Percentiles rank a stretch among this genome's conserved stretches.
Conservation (phyloP, 2,888 invertebrate species). For the Nasonovia ribisnigri region DNA sequence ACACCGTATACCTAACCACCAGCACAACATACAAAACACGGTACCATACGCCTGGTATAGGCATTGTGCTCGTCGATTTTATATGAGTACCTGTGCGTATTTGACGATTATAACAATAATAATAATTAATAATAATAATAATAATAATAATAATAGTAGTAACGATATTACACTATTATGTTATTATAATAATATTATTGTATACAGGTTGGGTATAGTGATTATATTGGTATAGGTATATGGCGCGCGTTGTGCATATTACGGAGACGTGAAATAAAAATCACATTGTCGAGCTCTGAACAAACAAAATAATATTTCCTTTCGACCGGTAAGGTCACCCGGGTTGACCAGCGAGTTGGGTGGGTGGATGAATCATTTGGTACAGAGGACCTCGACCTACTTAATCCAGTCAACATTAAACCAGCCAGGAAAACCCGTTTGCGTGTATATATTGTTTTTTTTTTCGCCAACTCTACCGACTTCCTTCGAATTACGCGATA, state of each 20-base stretch:
- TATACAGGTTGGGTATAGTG: neutral
- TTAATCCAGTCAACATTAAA: conserved; percentile 64
- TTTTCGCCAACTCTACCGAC: conserved; percentile 55
- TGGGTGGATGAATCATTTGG: conserved; percentile 64
- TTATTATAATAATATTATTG: neutral
- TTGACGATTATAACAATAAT: neutral
- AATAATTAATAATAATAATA: neutral
- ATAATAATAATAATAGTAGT: neutral
- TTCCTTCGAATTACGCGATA: conserved; percentile 63
- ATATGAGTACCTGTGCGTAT: neutral
- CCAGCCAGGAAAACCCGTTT: conserved; percentile 65
- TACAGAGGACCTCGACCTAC: conserved; percentile 59
- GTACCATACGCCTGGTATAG: neutral
- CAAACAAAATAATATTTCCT: conserved; percentile 63
- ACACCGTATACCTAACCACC: neutral
- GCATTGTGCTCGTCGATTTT: neutral
- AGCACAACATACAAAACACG: neutral
- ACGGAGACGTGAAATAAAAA: conserved; percentile 15
- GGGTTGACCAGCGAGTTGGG: conserved; percentile 60
- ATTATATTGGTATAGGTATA: neutral
- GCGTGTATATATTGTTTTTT: conserved; percentile 49
- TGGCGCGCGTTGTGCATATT: neutral
- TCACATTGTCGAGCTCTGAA: conserved; percentile 52
- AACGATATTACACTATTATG: neutral
- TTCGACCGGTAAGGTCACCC: conserved; percentile 64